phyloP scores from a whole-genome alignment of 2,797 vertebrate genomes.

The Crax fasciolata region DNA sequence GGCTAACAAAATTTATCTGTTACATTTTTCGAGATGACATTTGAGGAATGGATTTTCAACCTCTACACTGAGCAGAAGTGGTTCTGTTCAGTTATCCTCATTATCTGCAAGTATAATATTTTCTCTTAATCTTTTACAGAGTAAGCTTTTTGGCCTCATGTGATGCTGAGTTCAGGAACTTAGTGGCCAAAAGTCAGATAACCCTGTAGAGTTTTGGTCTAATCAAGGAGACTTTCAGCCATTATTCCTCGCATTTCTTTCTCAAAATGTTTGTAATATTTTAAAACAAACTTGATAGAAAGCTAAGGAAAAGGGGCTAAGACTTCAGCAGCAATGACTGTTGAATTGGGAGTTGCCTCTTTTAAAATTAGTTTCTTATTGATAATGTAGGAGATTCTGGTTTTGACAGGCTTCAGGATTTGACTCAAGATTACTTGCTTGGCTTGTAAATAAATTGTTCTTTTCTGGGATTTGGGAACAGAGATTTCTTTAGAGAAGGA shows the following conservation, averaged over 20 bases:
- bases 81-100: not conserved
- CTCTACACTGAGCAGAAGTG: not conserved
- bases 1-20: not conserved
- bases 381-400: not conserved
- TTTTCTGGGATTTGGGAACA: conserved; percentile 28
- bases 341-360: not conserved
- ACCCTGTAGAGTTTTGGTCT: not conserved
- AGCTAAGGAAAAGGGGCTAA: not conserved
- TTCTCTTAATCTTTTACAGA: not conserved
- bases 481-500: conserved; percentile 14
- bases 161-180: not conserved
- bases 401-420: conserved; percentile 42
- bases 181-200: not conserved
- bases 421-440: conserved; percentile 31
- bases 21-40: conserved; percentile 39
- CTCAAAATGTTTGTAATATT: not conserved
- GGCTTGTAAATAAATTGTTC: conserved; percentile 36
- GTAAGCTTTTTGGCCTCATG: not conserved
- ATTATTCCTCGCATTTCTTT: conserved; percentile 4
- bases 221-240: not conserved
- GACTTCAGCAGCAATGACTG: not conserved
- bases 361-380: conserved; percentile 22
- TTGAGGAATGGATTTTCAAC: conserved; percentile 22
- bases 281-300: not conserved
- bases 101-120: conserved; percentile 1